Evolutionary conservation across 1,140 invertebrate species (phyloP), one percentile per base, ranked within the genome.

Genomic region (Acromyrmex charruanus): DNA sequence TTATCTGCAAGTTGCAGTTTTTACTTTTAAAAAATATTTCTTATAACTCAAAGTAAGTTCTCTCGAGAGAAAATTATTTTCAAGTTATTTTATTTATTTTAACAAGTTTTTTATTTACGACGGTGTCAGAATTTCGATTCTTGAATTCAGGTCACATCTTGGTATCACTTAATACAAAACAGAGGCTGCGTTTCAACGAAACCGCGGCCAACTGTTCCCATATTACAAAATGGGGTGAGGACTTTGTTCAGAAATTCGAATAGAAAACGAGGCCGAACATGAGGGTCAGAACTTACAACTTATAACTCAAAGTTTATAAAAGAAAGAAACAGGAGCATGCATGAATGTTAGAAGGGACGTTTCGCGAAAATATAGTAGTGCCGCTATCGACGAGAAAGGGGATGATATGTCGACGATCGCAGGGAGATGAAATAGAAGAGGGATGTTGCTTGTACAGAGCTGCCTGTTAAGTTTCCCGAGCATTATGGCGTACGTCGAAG

Each of bases 391-490:
- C 14, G 4, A 21, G 28, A 63, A 31, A 28, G 58, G 31, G 9
- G 25, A 14, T 18, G 12, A 51, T 55, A 71, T 21, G 51, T 35
- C 25, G 77, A 31, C 16, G 55, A 44, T 72, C 35, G 72, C 82
- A 44, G 10, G 35, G 21, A 49, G 28, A 53, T 49, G 87, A 44
- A 51, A 66, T 39, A 31, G 35, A 66, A 82, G 65, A 39, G 44
- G 55, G 63, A 61, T 68, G 87, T 82, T 77, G 63, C 71, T 86
- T 87, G 89, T 85, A 85, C 69, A 85, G 77, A 82, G 68, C 35
- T 86, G 81, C 90, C 89, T 88, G 90, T 89, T 91, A 91, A 91
- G 87, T 91, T 91, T 91, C 89, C 58, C 85, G 69, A 87, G 82
- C 69, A 80, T 88, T 91, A 77, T 89, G 85, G 82, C 81, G 81